phyloP scores from a whole-genome alignment of 2,113 vertebrate genomes.

The Oenanthe oenanthe region DNA sequence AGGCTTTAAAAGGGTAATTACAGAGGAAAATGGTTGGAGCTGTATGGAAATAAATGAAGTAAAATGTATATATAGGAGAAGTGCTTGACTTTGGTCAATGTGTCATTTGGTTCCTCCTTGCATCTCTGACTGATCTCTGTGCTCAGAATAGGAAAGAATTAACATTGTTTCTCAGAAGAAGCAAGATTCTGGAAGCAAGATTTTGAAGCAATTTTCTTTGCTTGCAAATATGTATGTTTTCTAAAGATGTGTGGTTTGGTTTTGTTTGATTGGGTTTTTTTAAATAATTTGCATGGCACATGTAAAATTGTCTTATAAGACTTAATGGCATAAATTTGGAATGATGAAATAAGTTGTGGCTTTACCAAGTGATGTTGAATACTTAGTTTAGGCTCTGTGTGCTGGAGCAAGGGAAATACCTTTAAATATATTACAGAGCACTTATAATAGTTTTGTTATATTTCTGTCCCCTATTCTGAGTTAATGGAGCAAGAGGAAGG shows the following conservation, averaged over 20 bases:
- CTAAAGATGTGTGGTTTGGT: not conserved
- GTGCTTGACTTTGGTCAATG: not conserved
- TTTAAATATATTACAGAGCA: not conserved
- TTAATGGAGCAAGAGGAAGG: not conserved
- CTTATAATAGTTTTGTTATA: not conserved
- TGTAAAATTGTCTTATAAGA: not conserved
- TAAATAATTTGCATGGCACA: not conserved
- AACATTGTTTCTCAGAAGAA: not conserved
- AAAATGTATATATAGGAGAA: not conserved
- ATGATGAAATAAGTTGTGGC: not conserved
- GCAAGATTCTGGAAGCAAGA: not conserved
- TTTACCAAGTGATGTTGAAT: not conserved
- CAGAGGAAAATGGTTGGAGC: not conserved
- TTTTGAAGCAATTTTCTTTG: not conserved
- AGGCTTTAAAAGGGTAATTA: not conserved
- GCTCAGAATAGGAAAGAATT: not conserved
- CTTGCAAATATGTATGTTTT: not conserved
- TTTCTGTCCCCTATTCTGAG: not conserved
- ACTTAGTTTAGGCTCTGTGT: not conserved
- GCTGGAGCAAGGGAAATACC: not conserved
- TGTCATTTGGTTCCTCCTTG: not conserved
- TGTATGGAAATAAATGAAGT: not conserved
- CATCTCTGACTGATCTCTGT: not conserved
- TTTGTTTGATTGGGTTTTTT: not conserved
- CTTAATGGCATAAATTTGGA: not conserved